phyloP scores from a whole-genome alignment of 2,113 vertebrate species.

The Raja brachyura region DNA sequence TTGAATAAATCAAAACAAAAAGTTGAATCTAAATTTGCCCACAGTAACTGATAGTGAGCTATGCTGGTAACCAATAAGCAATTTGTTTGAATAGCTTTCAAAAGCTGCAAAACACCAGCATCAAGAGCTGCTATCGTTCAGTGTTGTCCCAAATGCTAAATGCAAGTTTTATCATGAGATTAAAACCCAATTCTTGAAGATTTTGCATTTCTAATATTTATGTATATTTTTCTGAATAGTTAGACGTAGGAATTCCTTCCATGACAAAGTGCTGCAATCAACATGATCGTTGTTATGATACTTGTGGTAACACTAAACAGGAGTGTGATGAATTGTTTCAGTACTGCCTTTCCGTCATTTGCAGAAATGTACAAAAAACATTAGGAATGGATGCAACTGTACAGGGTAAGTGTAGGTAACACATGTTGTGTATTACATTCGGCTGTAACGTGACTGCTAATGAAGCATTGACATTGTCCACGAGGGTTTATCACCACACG shows the following conservation, averaged over 20 bases:
- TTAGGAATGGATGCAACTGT: constrained; percentile 77
- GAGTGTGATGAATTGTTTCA: constrained; percentile 90
- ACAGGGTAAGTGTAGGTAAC: constrained; percentile 63
- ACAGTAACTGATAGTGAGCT: too few species aligned
- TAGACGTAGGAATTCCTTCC: constrained; percentile 90
- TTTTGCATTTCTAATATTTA: neutral
- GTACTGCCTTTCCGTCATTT: constrained; percentile 82
- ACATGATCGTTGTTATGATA: constrained; percentile 89
- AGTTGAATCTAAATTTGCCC: neutral
- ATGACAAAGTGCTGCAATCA: constrained; percentile 95
- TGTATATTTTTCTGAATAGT: constrained; percentile 55
- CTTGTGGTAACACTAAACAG: constrained; percentile 76
- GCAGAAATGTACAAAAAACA: constrained; percentile 79
- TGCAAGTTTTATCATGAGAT: constrained; percentile 2
- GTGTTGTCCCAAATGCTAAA: neutral
- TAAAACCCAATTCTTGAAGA: neutral
- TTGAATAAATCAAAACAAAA: neutral
- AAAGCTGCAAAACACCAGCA: neutral
- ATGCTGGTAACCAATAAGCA: neutral
- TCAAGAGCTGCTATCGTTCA: neutral
- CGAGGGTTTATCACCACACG: neutral
- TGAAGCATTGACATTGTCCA: neutral
- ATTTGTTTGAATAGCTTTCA: neutral
- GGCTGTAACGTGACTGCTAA: neutral
- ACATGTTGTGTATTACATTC: neutral